Percentiles rank a stretch among this genome's conserved stretches.
phyloP scores from a whole-genome alignment of 2,797 vertebrate genomes.

The Loris lydekkerianus region DNA sequence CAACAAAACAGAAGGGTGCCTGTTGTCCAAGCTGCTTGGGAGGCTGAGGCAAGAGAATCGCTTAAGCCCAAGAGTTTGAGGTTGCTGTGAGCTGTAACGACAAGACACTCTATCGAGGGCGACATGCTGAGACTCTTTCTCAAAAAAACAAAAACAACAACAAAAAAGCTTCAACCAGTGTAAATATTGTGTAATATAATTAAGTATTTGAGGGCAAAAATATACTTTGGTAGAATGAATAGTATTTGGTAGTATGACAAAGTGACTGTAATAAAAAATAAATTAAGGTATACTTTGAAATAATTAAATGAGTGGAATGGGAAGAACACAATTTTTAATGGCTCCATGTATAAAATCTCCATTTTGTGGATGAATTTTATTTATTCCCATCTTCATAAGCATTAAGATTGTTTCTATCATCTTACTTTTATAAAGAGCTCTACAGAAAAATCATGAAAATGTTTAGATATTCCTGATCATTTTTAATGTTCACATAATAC shows the following conservation, averaged over 20 bases:
- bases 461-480: too few species aligned
- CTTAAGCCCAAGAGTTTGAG: too few species aligned
- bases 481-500: too few species aligned
- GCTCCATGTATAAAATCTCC: not conserved
- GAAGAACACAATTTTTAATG: not conserved
- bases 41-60: too few species aligned
- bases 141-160: too few species aligned
- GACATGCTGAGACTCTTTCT: too few species aligned
- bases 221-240: not conserved
- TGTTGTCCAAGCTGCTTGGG: too few species aligned
- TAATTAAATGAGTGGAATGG: not conserved
- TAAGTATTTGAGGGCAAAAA: not conserved
- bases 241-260: not conserved
- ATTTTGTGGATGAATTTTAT: not conserved
- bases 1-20: too few species aligned
- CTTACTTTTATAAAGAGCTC: not conserved
- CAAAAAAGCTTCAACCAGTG: not conserved
- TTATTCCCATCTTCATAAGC: not conserved
- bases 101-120: too few species aligned
- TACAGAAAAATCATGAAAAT: not conserved
- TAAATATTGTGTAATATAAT: not conserved
- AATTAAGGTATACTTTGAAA: not conserved
- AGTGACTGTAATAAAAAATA: not conserved
- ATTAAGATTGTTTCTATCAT: not conserved
- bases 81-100: too few species aligned